A percentile compares a stretch with the other conserved stretches of the same genome.
These are phyloP conservation scores for Pachyrhynchus sulphureomaculatus DNA, from an alignment of 1,140 invertebrate species.

Conservation along the genomic window DNA sequence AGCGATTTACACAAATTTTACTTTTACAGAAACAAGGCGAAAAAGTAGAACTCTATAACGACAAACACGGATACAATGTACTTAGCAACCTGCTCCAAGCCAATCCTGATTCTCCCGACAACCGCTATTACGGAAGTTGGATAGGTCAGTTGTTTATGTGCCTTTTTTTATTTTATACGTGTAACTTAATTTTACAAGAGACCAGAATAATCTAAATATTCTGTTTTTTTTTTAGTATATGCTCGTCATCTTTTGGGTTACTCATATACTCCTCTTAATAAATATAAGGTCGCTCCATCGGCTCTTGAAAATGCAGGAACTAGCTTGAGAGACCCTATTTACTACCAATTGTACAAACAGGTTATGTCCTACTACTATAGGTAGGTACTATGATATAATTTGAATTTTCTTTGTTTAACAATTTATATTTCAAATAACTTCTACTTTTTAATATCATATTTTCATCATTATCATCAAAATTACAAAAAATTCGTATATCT, in stretches of 20 bases:
- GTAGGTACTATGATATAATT: no score
- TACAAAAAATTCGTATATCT: no score
- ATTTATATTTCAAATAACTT: no score
- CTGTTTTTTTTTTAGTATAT: constrained; percentile 43
- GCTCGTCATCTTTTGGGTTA: constrained; percentile 62
- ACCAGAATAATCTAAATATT: no score
- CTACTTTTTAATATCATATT: no score
- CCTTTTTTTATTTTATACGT: background rate
- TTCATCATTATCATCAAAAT: no score
- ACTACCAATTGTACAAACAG: constrained; percentile 63
- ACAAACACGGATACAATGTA: constrained; percentile 59
- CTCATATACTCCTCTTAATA: constrained; percentile 37
- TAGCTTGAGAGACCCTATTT: constrained; percentile 65
- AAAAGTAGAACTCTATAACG: constrained; percentile 53
- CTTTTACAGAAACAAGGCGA: constrained; percentile 54
- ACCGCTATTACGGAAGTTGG: constrained; percentile 61
- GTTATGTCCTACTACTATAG: constrained; percentile 51
- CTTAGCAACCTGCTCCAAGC: constrained; percentile 69
- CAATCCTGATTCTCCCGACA: constrained; percentile 66
- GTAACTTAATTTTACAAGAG: no score
- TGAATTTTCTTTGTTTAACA: background rate
- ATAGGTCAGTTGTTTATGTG: constrained; percentile 29
- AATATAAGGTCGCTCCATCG: constrained; percentile 45
- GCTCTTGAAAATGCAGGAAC: constrained; percentile 58
- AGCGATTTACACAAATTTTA: background rate